These are phyloP conservation scores for cattle (Bos taurus) DNA, from an alignment of 2,113 vertebrate species.

Conservation along the genomic window ARS-UCD2.0 NC_037331.1:61283501-61284000, in stretches of 20 bases:
- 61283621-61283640: not conserved
- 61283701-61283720: not conserved
- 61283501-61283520: not conserved
- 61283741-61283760: not conserved
- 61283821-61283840: not conserved
- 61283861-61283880: not conserved
- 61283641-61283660: not conserved
- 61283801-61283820: not conserved
- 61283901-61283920: not conserved
- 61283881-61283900: not conserved
- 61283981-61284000: not conserved
- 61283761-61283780: not conserved
- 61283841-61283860: not conserved
- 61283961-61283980: conserved; percentile 1
- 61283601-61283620: not conserved
- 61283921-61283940: not conserved
- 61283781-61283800: not conserved
- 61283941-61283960: not conserved
- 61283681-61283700: not conserved
- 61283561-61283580: not conserved
- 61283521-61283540: not conserved
- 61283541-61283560: not conserved
- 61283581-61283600: not conserved
- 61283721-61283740: not conserved
- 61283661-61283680: not conserved